Base-by-base conservation (phyloP, 2,113 vertebrate species). In the Vidua macroura region DNA sequence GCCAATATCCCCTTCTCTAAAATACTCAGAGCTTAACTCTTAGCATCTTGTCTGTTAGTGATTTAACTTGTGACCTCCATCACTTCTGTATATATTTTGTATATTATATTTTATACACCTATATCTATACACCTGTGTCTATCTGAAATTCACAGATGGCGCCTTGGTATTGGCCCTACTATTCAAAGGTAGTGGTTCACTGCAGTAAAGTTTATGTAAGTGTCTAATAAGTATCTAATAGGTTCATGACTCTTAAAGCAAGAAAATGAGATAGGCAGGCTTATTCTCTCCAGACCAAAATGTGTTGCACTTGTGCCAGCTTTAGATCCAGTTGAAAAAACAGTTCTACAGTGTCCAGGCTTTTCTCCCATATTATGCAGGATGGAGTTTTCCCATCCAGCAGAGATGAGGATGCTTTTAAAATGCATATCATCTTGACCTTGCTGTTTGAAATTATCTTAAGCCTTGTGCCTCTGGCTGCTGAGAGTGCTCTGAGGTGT, bases 401-500 rank as follows among this genome's bases (percentile, higher is more conserved):
- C 4, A 4, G 73, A 52, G 18, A 64, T 30, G 13, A 70, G 18
- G 18, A 25, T 22, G 13, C 56, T 63, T 78, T 85, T 59, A 43
- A 72, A 75, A 51, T 53, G 11, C 0, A 0, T 35, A 9, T 62
- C 1, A 5, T 74, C 23, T n/a, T 90, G 31, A 16, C 27, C 15
- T 78, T 5, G 4, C 35, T 28, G 10, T 80, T 94, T 55, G 20
- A 43, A 21, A 68, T 76, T 49, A 10, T 5, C 8, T 33, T 46
- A 33, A 31, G 39, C n/a, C 20, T 59, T 49, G 19, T 78, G n/a
- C 33, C 4, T 59, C 13, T 88, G 56, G 13, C 27, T 79, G 24
- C 27, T 80, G n/a, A 35, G 73, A 14, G 15, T 52, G 37, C 25
- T 23, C 25, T 56, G 69, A 78, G 49, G 25, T 67, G 19, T 53